Base-by-base conservation (phyloP, 2,113 vertebrate species). In the Danionella cerebrum region DNA sequence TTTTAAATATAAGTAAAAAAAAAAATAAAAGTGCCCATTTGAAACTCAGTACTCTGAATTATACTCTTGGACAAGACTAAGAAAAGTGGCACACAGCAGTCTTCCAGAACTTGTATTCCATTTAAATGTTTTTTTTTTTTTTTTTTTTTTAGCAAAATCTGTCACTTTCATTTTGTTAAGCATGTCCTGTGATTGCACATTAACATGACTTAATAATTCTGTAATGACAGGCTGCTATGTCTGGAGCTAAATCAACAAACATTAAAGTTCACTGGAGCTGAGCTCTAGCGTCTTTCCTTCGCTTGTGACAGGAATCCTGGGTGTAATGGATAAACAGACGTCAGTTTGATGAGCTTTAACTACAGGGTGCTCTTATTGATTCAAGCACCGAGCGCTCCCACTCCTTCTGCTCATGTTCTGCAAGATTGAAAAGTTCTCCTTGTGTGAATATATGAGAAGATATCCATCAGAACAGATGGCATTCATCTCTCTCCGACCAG, bases 311-410 rank as follows among this genome's bases (percentile, higher is more conserved):
- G 33, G 44, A 48, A 45, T 45, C 35, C 13, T 1, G 7, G 22
- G 42, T 35, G 24, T 50, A 50, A 36, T 22, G 39, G 39, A 57
- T 22, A 57, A 57, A 39, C 24, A 48, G 60, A 48, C 11, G 13
- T 14, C 31, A 16, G 60, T 16, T 31, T 64, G 31, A 64, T 50
- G 60, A 64, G 60, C 44, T 48, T 35, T 48, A 63, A 63, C 42
- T 42, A 35, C 42, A 35, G 59, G 42, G 27, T 63, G 59, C 29
- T 29, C 5, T 33, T 48, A 48, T 45, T 48, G 59, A 50, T 44
- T 48, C n/a, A 48, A 64, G 18, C 8, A n/a, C 44, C 24, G 14
- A 63, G 27, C n/a, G 2, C 1, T 48, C 44, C 16, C 42, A 35
- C 42, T 48, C 27, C 59, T 48, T 45, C 59, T 45, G 57, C 39